phyloP scores from a whole-genome alignment of 2,797 vertebrate species.

The Coreius guichenoti region DNA sequence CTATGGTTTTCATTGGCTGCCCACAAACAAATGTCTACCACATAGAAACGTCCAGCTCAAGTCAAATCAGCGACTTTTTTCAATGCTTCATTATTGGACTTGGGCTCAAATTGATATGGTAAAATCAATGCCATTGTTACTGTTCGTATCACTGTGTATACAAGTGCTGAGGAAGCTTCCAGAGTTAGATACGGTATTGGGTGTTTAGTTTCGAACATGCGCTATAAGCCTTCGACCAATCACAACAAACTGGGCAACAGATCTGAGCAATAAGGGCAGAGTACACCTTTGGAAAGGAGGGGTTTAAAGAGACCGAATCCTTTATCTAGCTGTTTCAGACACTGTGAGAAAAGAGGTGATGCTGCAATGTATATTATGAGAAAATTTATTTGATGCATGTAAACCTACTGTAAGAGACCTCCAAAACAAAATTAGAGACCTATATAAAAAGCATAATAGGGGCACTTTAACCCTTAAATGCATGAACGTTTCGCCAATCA shows the following conservation, averaged over 20 bases:
- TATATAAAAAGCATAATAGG: background rate
- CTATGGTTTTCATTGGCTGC: background rate
- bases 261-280: background rate
- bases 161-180: background rate
- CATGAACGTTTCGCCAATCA: too few relatives aligned
- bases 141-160: background rate
- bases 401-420: background rate
- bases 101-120: background rate
- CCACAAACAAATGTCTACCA: background rate
- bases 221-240: background rate
- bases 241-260: background rate
- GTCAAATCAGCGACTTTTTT: background rate
- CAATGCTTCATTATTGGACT: background rate
- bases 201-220: background rate
- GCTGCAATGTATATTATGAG: background rate
- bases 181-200: background rate
- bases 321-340: too few relatives aligned
- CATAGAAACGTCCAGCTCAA: background rate
- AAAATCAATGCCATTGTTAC: background rate
- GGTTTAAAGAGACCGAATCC: background rate
- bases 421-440: background rate
- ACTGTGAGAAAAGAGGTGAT: background rate
- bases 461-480: background rate
- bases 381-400: background rate
- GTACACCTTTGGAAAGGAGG: background rate